Percentiles rank a stretch among this genome's conserved stretches.
These are phyloP conservation scores for Varanus komodoensis DNA, from an alignment of 2,113 vertebrate species.

Conservation along the genomic window DNA sequence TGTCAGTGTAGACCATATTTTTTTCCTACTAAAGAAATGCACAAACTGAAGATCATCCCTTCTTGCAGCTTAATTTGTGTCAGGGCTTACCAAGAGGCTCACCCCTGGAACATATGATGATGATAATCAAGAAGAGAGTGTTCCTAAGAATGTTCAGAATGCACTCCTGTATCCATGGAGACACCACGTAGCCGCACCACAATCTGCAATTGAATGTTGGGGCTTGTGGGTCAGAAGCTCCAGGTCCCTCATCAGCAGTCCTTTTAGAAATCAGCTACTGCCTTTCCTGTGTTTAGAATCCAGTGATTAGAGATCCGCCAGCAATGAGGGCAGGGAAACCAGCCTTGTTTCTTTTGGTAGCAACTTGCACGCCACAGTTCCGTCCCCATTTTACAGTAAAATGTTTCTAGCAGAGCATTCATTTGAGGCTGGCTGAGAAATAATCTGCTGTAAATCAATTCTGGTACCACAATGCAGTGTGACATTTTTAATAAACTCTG, in stretches of 20 bases:
- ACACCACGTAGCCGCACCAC: neutral
- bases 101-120: neutral
- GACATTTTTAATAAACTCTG: constrained; percentile 43
- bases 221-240: neutral
- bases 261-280: neutral
- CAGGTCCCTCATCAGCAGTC: neutral
- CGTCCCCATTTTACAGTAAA: neutral
- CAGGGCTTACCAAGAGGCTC: neutral
- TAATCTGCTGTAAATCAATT: neutral
- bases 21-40: no score
- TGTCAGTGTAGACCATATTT: neutral
- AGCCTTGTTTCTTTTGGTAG: neutral
- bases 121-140: neutral
- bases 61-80: neutral
- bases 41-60: neutral
- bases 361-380: accelerated
- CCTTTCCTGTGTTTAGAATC: neutral
- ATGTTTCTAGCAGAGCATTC: neutral
- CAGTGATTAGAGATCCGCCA: neutral
- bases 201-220: neutral
- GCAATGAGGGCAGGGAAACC: neutral
- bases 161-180: neutral
- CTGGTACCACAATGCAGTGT: neutral
- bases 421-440: accelerated
- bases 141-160: neutral